Conservation (phyloP, 1,140 invertebrate genomes). For the Lasaia peninsularis region DNA sequence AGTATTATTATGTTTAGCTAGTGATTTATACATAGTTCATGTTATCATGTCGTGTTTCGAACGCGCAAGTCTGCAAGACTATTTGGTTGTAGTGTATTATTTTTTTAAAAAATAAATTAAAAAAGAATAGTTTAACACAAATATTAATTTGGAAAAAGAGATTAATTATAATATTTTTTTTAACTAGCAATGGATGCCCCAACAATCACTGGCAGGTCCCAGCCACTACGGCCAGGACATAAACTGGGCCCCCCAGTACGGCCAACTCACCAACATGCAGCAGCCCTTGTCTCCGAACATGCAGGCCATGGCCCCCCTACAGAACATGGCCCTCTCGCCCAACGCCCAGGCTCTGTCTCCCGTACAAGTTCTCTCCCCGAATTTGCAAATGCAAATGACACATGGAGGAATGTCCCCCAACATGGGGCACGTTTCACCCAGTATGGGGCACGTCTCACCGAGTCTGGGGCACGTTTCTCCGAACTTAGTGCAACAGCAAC, state of each 20-base stretch:
- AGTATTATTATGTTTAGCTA: too few species aligned
- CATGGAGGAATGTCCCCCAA: slow-evolving; percentile 23
- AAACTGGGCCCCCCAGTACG: slow-evolving; percentile 28
- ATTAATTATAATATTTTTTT: background rate
- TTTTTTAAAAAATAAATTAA: background rate
- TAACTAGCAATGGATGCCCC: slow-evolving; percentile 19
- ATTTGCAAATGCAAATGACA: slow-evolving; percentile 18
- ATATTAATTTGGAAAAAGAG: too few species aligned
- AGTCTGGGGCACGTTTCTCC: slow-evolving; percentile 29
- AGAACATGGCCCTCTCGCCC: slow-evolving; percentile 19
- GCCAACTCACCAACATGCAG: background rate
- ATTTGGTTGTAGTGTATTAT: too few species aligned
- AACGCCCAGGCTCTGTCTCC: slow-evolving; percentile 20
- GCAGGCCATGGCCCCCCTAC: slow-evolving; percentile 1
- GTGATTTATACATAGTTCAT: too few species aligned
- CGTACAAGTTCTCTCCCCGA: slow-evolving; percentile 23
- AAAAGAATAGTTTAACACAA: too few species aligned
- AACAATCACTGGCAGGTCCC: slow-evolving; percentile 19
- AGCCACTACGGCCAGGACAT: slow-evolving; percentile 34
- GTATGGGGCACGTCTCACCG: slow-evolving; percentile 25
- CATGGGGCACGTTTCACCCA: slow-evolving; percentile 20
- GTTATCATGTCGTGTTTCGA: too few species aligned
- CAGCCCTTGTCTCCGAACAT: background rate
- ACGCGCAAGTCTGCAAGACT: too few species aligned
- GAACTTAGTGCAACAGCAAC: slow-evolving; percentile 21